These are phyloP conservation scores for Athene noctua DNA, from an alignment of 2,113 vertebrate species.

Conservation along the genomic window DNA sequence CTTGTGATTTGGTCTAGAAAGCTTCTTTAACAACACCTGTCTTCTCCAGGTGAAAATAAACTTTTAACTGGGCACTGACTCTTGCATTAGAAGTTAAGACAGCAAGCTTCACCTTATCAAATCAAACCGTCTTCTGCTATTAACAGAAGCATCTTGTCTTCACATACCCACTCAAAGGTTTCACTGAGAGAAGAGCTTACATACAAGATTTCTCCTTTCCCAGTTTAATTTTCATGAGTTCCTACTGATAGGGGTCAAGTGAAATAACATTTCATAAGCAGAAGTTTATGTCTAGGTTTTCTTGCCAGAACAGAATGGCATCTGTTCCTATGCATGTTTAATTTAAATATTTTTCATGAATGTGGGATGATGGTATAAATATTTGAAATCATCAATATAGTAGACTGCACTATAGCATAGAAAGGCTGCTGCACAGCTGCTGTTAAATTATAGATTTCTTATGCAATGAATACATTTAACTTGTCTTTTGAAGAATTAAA, in stretches of 20 bases:
- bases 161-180: conserved; percentile 41
- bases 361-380: conserved; percentile 73
- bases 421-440: conserved; percentile 67
- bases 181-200: conserved; percentile 30
- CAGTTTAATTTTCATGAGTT: conserved; percentile 65
- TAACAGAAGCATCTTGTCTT: conserved; percentile 40
- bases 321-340: conserved; percentile 72
- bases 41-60: neutral
- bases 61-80: neutral
- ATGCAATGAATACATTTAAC: conserved; percentile 73
- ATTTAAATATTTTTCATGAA: conserved; percentile 73
- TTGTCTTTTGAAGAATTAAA: conserved; percentile 71
- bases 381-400: conserved; percentile 74
- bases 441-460: conserved; percentile 73
- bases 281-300: conserved; percentile 69
- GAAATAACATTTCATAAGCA: conserved; percentile 64
- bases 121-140: neutral
- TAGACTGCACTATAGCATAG: conserved; percentile 68
- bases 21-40: neutral
- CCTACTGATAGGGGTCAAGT: conserved; percentile 61
- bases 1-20: neutral
- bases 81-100: neutral
- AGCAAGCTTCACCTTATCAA: conserved; percentile 2
- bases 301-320: conserved; percentile 67
- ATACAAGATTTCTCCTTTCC: conserved; percentile 38